Evolutionary conservation across 2,113 vertebrate species (phyloP), one percentile per base, ranked within the genome.

Genomic region (Heterocephalus glaber): DNA sequence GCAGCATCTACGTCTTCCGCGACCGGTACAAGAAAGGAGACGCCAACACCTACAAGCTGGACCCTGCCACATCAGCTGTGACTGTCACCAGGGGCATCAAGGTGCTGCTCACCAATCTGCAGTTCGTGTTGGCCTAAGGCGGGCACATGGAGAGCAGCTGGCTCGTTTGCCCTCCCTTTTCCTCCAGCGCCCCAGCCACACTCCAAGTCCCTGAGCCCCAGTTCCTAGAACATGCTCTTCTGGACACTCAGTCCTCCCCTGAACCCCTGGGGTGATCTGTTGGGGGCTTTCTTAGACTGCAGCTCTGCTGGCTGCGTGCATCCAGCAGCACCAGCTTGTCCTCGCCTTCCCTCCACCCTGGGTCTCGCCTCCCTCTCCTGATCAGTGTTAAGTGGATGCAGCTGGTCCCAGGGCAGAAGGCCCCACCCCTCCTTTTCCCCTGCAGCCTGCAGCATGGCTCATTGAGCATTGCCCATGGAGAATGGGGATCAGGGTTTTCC

Each of bases 21-120:
- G 99, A 99, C 97, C 99, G 99, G 96, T 99, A 99, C 93, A 99
- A 99, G 98, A 99, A 99, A 97, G 99, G 99, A 0, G 99, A 99
- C 3, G 99, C 99, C 33, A 99, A 99, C 97, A 99, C 99, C 44
- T 98, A 99, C 86, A 99, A 99, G 98, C 99, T 99, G 11, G 99
- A 99, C 98, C 99, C 99, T 0, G 99, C 99, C 95, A 99, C 99
- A 0, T 99, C 99, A 4, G 99, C 99, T 3, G 98, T 99, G 79
- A 99, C 99, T 0, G 99, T 99, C 70, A 99, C 99, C 66, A 99
- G 99, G 97, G 99, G 99, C 44, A 98, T 99, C 92, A 99, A 99
- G 98, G 99, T 99, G 97, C 98, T 99, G 93, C 99, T 99, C 93
- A 99, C 99, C 86, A 99, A 99, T 98, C 98, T 99, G 99, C 99